Evolutionary conservation across 2,797 vertebrate species (phyloP), one percentile per base, ranked within the genome.

Genomic region (Dermochelys coriacea): DNA sequence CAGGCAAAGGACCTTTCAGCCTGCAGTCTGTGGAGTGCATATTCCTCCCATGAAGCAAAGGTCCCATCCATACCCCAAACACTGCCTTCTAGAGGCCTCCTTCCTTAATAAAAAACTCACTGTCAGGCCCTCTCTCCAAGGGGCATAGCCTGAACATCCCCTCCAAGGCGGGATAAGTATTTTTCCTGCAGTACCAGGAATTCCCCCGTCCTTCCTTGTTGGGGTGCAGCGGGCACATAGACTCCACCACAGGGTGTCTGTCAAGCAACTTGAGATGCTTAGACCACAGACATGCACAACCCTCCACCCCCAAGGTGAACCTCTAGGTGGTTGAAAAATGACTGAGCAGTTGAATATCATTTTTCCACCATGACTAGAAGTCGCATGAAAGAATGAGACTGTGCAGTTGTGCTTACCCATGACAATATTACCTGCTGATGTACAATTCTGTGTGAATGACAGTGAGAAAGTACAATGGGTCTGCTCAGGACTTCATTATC

Each of bases 161-260:
- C 93, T 95, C 55, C 93, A 93, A 95, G 95, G 94, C 93, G 89
- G 90, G 85, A 91, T 59, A 86, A 47, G 0, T 5, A 5, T 96
- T 96, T 94, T 64, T 61, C n/a, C 91, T 94, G 74, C 74, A 16
- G 57, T 71, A 25, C 0, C 0, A 86, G 88, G 57, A 85, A 85
- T 80, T n/a, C n/a, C 41, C 23, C 31, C 7, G 83, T 15, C 85
- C 25, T 87, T 59, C 75, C 61, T 61, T 51, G 91, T 86, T 83
- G 82, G 1, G 0, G 61, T 25, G 84, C 10, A 0, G 78, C 41
- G 86, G 51, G 10, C 51, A 74, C 68, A 37, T 49, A 86, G 68
- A 50, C 45, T 23, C 80, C 51, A 18, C 87, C 2, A 0, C 83
- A 61, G 71, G 1, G 31, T 23, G 12, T 23, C 93, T 51, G 80